phyloP scores from a whole-genome alignment of 2,113 vertebrate species.

The Columbina picui region DNA sequence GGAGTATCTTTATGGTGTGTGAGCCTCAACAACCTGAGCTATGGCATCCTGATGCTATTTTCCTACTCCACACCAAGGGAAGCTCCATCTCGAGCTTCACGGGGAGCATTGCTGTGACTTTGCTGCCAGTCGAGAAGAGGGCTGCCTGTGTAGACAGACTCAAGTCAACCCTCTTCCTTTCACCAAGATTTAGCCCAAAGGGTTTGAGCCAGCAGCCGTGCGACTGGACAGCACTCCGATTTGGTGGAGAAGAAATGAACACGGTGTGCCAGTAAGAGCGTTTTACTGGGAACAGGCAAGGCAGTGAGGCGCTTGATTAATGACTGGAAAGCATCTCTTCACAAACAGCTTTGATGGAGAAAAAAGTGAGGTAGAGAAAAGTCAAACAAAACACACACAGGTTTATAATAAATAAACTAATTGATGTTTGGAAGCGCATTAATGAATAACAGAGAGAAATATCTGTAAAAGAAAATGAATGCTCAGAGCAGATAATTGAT shows the following conservation, averaged over 20 bases:
- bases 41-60: background rate
- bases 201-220: background rate
- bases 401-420: constrained; percentile 39
- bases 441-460: background rate
- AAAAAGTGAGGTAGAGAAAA: constrained; percentile 17
- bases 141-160: background rate
- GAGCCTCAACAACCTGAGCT: background rate
- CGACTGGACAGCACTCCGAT: accelerated
- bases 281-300: background rate
- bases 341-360: background rate
- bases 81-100: background rate
- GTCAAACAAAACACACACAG: background rate
- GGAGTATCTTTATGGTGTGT: background rate
- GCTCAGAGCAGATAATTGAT: constrained; percentile 55
- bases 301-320: background rate
- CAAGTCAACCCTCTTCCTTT: background rate
- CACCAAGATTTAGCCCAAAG: background rate
- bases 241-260: background rate
- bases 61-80: background rate
- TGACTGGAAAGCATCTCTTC: background rate
- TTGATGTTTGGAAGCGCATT: constrained; percentile 33
- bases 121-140: background rate
- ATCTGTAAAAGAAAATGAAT: constrained; percentile 52
- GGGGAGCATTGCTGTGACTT: background rate
- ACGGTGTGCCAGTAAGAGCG: background rate